A percentile compares a stretch with the other conserved stretches of the same genome.
Evolutionary conservation across 2,888 invertebrate species (phyloP).

Genomic region (Nomada fabriciana): DNA sequence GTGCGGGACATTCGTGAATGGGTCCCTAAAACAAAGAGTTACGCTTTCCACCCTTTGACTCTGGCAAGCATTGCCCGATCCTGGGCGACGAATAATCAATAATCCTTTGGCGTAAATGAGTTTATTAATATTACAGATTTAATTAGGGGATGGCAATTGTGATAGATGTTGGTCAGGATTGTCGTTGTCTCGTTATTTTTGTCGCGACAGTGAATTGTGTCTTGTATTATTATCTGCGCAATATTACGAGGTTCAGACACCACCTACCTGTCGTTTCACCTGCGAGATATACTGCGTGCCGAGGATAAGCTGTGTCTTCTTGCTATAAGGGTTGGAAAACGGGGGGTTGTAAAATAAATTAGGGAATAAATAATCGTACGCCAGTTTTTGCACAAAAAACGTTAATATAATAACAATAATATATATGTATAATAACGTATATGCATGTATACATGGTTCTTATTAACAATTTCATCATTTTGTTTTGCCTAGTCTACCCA

Average conservation of each 20-base stretch:
- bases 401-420: slow-evolving; percentile 74
- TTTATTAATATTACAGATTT: neutral
- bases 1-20: neutral
- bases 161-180: neutral
- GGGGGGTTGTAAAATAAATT: neutral
- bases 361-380: slow-evolving; percentile 34
- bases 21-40: neutral
- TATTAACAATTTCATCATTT: slow-evolving; percentile 79
- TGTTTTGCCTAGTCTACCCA: slow-evolving; percentile 77
- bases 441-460: slow-evolving; percentile 74
- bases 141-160: neutral
- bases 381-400: slow-evolving; percentile 66
- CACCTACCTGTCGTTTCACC: slow-evolving; percentile 49
- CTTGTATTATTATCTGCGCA: neutral
- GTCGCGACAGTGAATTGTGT: neutral
- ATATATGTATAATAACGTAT: slow-evolving; percentile 72
- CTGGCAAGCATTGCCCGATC: neutral
- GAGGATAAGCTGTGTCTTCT: slow-evolving; percentile 24
- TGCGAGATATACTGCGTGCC: slow-evolving; percentile 28
- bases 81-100: slow-evolving; percentile 7
- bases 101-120: neutral
- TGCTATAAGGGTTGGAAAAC: neutral
- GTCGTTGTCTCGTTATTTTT: neutral
- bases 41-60: neutral
- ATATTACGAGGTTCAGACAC: slow-evolving; percentile 38